Conservation (phyloP, 2,113 vertebrate genomes). For the Poecilia latipinna region DNA sequence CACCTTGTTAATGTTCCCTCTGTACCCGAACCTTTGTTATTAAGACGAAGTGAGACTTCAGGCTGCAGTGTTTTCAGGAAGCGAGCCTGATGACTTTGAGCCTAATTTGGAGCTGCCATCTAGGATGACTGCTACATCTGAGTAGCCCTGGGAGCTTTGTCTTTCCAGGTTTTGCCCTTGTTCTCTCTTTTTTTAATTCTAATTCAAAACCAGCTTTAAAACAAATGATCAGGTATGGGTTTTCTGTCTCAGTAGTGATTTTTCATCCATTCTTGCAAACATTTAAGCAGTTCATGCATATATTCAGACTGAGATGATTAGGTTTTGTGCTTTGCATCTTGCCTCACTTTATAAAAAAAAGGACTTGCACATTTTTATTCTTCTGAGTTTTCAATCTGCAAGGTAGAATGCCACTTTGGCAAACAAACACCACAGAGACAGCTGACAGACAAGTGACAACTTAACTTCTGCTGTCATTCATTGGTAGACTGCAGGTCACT, state of each 20-base stretch:
- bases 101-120: conserved; percentile 20
- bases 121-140: not conserved
- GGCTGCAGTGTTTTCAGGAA: conserved; percentile 29
- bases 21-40: conserved; percentile 29
- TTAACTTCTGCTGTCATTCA: not conserved
- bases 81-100: conserved; percentile 5
- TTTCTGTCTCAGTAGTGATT: not conserved
- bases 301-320: not conserved
- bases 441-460: not conserved
- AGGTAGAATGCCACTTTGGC: not conserved
- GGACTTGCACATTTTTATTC: not conserved
- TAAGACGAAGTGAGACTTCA: conserved; percentile 38
- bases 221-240: not conserved
- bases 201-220: not conserved
- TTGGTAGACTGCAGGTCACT: not conserved
- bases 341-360: not conserved
- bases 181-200: not conserved
- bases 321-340: not conserved
- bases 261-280: not conserved
- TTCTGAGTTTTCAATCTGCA: conserved; percentile 4
- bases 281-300: not conserved
- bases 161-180: not conserved
- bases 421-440: conserved; percentile 2
- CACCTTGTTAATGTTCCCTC: conserved; percentile 34
- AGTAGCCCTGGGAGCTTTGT: not conserved